Percentiles rank a stretch among this genome's conserved stretches.
These are phyloP conservation scores for Parambassis ranga DNA, from an alignment of 2,797 vertebrate species.

Conservation along the genomic window DNA sequence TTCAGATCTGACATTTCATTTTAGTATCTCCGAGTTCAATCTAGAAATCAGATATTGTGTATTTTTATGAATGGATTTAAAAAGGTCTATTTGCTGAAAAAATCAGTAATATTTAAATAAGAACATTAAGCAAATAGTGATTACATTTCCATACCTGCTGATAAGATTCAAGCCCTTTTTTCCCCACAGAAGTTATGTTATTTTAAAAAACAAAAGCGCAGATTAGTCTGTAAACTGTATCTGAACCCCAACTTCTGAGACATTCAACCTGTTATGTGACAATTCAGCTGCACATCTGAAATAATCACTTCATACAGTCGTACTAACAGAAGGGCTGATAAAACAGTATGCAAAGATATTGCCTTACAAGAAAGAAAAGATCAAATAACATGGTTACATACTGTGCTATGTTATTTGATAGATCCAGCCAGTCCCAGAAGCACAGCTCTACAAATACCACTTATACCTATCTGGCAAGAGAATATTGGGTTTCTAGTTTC, in stretches of 20 bases:
- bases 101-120: background rate
- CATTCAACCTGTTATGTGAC: constrained; percentile 1
- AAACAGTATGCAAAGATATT: constrained; percentile 64
- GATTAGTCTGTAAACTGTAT: background rate
- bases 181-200: too few relatives aligned
- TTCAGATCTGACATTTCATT: too few relatives aligned
- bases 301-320: constrained; percentile 46
- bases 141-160: background rate
- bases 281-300: constrained; percentile 21
- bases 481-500: constrained; percentile 71
- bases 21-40: too few relatives aligned
- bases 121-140: background rate
- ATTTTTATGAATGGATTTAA: too few relatives aligned
- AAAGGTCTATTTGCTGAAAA: too few relatives aligned
- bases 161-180: too few relatives aligned
- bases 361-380: constrained; percentile 50
- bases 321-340: constrained; percentile 38
- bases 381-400: constrained; percentile 70
- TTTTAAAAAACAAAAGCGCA: too few relatives aligned
- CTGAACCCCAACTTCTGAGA: background rate
- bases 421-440: constrained; percentile 59
- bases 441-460: constrained; percentile 66
- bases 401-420: constrained; percentile 69
- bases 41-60: too few relatives aligned
- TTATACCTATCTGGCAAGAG: constrained; percentile 66